phyloP scores from a whole-genome alignment of 2,113 vertebrate species.

The Rhea pennata region DNA sequence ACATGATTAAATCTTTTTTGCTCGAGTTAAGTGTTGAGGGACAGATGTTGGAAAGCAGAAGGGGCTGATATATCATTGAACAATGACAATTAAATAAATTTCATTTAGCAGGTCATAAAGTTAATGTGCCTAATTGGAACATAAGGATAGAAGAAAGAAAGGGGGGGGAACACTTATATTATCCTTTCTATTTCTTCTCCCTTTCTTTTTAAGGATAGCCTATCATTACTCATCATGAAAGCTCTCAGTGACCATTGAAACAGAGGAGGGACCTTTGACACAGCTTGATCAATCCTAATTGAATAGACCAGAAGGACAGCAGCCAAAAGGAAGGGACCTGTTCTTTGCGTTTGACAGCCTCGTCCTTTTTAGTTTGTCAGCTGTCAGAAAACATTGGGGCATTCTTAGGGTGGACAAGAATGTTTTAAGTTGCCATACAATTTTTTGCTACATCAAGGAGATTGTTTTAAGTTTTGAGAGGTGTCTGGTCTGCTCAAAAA shows the following conservation, averaged over 20 bases:
- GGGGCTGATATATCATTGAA: background rate
- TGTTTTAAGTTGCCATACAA: background rate
- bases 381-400: slow-evolving; percentile 61
- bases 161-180: background rate
- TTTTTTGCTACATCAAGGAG: background rate
- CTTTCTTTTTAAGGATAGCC: slow-evolving; percentile 26
- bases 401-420: background rate
- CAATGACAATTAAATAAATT: slow-evolving; percentile 48
- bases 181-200: background rate
- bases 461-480: background rate
- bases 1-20: background rate
- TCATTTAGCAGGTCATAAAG: slow-evolving; percentile 32
- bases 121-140: slow-evolving; percentile 33
- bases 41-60: background rate
- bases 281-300: slow-evolving; percentile 78
- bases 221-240: slow-evolving; percentile 75
- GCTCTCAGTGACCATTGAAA: slow-evolving; percentile 68
- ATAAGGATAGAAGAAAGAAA: slow-evolving; percentile 8
- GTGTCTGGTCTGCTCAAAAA: background rate
- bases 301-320: slow-evolving; percentile 75
- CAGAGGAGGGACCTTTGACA: slow-evolving; percentile 74
- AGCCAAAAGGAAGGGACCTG: slow-evolving; percentile 64
- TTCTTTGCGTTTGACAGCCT: slow-evolving; percentile 72
- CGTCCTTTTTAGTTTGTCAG: slow-evolving; percentile 75
- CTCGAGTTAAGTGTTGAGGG: background rate